phyloP scores from a whole-genome alignment of 2,888 invertebrate species.

The Orthonychiurus folsomi region DNA sequence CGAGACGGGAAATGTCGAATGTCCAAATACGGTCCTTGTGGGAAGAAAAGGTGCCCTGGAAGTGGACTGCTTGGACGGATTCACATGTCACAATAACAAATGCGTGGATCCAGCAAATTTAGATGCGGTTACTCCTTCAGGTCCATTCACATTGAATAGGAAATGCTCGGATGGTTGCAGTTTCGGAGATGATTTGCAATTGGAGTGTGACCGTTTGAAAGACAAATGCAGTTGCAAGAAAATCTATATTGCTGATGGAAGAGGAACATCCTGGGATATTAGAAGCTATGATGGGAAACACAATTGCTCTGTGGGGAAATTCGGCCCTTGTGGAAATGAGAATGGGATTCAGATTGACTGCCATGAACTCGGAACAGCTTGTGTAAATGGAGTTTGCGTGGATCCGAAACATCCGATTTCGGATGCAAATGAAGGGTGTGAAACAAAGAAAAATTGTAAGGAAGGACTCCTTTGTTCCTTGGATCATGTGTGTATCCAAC shows the following conservation, averaged over 20 bases:
- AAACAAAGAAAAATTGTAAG: neutral
- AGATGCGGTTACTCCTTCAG: neutral
- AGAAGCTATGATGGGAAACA: conserved; percentile 9
- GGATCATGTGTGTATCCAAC: neutral
- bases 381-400: conserved; percentile 5
- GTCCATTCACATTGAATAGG: neutral
- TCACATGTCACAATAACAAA: conserved; percentile 5
- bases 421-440: neutral
- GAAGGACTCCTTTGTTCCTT: conserved; percentile 3
- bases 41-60: conserved; percentile 3
- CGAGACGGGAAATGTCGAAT: conserved; percentile 5
- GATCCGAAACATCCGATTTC: conserved; percentile 7
- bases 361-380: conserved; percentile 1
- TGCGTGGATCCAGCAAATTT: conserved; percentile 9
- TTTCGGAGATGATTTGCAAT: neutral
- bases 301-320: conserved; percentile 10
- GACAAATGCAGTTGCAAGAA: neutral
- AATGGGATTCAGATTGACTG: conserved; percentile 8
- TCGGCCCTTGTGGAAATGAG: conserved; percentile 9
- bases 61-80: conserved; percentile 11
- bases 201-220: neutral
- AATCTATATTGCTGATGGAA: neutral
- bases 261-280: conserved; percentile 3
- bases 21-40: conserved; percentile 14
- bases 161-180: neutral